phyloP scores from a whole-genome alignment of 2,888 invertebrate genomes.

The Calameuta idolon region DNA sequence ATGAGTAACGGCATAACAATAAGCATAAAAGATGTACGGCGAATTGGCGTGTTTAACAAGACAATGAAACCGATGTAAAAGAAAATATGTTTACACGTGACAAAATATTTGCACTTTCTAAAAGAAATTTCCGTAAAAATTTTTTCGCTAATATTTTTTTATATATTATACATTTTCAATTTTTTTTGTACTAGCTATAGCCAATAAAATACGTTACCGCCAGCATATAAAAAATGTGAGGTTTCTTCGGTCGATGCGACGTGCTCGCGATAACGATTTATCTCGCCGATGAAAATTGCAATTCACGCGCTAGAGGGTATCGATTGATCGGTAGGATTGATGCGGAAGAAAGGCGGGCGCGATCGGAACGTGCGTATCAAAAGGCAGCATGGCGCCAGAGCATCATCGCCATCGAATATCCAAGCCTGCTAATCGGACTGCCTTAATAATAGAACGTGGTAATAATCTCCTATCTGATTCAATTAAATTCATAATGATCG shows the following conservation, averaged over 20 bases:
- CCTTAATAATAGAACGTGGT: not conserved
- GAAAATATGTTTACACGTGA: slow-evolving; percentile 5
- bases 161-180: not conserved
- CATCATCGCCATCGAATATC: not conserved
- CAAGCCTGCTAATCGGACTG: not conserved
- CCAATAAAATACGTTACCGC: not conserved
- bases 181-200: not conserved
- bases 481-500: slow-evolving; percentile 10
- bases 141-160: not conserved
- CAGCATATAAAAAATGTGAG: not conserved
- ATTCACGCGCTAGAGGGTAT: not conserved
- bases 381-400: not conserved
- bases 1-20: not conserved
- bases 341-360: not conserved
- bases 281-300: not conserved
- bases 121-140: not conserved
- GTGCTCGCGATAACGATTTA: not conserved
- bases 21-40: not conserved
- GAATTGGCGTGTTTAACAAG: not conserved
- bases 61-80: slow-evolving; percentile 2
- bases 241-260: not conserved
- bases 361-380: not conserved
- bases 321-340: not conserved
- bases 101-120: not conserved
- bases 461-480: not conserved